Percentiles rank a stretch among this genome's conserved stretches.
phyloP scores from a whole-genome alignment of 2,888 invertebrate genomes.

The Monoplex corrugatus region DNA sequence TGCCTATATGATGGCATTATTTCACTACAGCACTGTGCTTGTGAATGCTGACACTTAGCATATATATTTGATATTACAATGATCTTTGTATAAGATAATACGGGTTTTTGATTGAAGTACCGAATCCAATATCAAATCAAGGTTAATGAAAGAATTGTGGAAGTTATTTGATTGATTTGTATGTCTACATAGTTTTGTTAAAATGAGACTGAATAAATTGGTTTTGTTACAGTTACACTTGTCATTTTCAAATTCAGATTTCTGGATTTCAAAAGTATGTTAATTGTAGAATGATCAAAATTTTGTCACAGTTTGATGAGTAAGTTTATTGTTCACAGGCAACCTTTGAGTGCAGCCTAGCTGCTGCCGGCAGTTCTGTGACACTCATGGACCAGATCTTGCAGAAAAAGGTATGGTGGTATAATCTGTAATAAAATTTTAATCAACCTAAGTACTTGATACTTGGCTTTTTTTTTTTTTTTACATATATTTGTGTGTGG shows the following conservation, averaged over 20 bases:
- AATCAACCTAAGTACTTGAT: neutral
- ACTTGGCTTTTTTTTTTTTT: neutral
- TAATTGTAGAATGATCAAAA: neutral
- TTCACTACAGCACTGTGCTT: too few relatives aligned
- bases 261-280: neutral
- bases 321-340: slow-evolving; percentile 82
- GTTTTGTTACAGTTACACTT: neutral
- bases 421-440: neutral
- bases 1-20: too few relatives aligned
- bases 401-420: slow-evolving; percentile 81
- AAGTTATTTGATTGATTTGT: too few relatives aligned
- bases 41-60: too few relatives aligned
- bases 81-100: too few relatives aligned
- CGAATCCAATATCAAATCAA: too few relatives aligned
- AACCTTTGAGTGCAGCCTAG: slow-evolving; percentile 89
- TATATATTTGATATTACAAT: too few relatives aligned
- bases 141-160: too few relatives aligned
- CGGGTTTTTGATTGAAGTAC: too few relatives aligned
- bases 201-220: neutral
- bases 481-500: neutral
- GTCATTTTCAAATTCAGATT: too few relatives aligned
- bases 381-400: slow-evolving; percentile 89
- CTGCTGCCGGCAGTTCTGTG: slow-evolving; percentile 89
- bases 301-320: neutral
- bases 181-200: too few relatives aligned